phyloP scores from a whole-genome alignment of 2,888 invertebrate genomes.

The Protophormia terraenovae region DNA sequence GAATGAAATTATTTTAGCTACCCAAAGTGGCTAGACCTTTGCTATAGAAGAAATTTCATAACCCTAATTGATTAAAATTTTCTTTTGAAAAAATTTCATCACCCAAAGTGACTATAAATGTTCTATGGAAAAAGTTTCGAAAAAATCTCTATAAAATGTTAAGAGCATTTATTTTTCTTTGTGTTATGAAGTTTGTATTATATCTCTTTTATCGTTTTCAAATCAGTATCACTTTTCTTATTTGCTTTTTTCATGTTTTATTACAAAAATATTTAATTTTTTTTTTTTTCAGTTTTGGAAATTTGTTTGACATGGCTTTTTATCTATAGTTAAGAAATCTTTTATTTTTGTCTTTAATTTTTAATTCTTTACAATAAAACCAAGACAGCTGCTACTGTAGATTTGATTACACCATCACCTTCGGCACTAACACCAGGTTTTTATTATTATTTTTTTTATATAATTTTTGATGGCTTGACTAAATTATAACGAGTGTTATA shows the following conservation, averaged over 20 bases:
- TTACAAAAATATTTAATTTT: neutral
- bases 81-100: too few species aligned
- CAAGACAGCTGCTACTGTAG: slow-evolving; percentile 28
- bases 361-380: neutral
- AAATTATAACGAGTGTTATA: neutral
- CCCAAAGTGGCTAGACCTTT: too few species aligned
- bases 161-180: too few species aligned
- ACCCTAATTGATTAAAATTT: too few species aligned
- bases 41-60: too few species aligned
- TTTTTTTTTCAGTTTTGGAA: neutral
- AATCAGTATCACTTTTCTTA: neutral
- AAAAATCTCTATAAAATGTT: too few species aligned
- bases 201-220: neutral
- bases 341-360: neutral
- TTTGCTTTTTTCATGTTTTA: neutral
- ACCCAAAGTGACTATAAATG: too few species aligned
- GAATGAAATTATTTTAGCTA: too few species aligned
- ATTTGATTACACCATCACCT: slow-evolving; percentile 9
- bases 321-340: slow-evolving; percentile 47
- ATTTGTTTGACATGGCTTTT: neutral
- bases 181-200: too few species aligned
- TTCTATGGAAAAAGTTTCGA: too few species aligned
- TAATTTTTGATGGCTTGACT: neutral
- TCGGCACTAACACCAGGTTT: neutral
- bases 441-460: neutral